phyloP scores from a whole-genome alignment of 2,797 vertebrate genomes.

The Amblyraja radiata region DNA sequence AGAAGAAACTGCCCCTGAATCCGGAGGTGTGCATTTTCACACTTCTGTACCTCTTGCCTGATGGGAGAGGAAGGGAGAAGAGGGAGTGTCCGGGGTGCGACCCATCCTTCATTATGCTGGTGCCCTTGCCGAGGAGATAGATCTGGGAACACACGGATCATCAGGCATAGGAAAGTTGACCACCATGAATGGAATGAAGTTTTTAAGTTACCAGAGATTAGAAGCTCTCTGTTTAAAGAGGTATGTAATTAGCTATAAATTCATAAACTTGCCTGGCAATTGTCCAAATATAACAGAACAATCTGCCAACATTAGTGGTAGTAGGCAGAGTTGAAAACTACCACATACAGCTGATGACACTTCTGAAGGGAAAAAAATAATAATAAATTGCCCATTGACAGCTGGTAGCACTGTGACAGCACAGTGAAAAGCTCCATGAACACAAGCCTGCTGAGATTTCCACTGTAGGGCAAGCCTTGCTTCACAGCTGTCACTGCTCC shows the following conservation, averaged over 20 bases:
- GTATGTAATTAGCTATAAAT: not conserved
- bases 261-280: constrained; percentile 1
- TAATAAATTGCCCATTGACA: constrained; percentile 33
- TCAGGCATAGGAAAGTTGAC: not conserved
- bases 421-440: constrained; percentile 1
- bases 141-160: not conserved
- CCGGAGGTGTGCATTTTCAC: too few relatives aligned
- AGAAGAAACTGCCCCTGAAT: too few relatives aligned
- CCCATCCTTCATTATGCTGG: too few relatives aligned
- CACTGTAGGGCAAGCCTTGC: not conserved
- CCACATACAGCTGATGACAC: constrained; percentile 33
- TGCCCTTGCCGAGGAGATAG: too few relatives aligned
- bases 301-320: constrained; percentile 6
- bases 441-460: constrained; percentile 21
- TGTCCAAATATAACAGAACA: constrained; percentile 30
- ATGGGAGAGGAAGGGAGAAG: too few relatives aligned
- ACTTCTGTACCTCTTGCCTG: too few relatives aligned
- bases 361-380: constrained; percentile 20
- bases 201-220: not conserved
- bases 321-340: constrained; percentile 18
- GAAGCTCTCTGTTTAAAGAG: not conserved
- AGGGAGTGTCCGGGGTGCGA: too few relatives aligned
- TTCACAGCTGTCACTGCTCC: constrained; percentile 18
- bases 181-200: not conserved
- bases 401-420: constrained; percentile 22